Evolutionary conservation across 2,113 vertebrate species (phyloP).

Genomic region (Mixornis gularis): DNA sequence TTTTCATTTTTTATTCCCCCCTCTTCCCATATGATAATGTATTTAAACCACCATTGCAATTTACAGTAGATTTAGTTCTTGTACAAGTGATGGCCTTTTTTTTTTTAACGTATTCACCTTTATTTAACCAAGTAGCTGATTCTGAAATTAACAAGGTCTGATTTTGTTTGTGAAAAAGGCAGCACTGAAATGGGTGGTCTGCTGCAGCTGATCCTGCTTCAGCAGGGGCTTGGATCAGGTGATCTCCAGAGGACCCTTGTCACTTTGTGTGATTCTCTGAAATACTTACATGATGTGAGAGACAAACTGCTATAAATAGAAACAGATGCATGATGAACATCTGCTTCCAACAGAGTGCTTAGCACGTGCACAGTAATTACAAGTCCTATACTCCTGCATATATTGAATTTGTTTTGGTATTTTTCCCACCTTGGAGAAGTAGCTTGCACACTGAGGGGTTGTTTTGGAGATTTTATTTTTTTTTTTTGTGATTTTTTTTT

Average conservation of each 20-base stretch:
- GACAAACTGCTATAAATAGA: not conserved
- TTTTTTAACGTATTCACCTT: not conserved
- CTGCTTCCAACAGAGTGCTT: not conserved
- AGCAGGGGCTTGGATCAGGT: not conserved
- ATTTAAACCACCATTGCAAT: not conserved
- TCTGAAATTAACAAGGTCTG: not conserved
- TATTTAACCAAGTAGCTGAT: not conserved
- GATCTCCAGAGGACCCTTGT: not conserved
- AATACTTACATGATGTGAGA: not conserved
- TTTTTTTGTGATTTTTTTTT: not conserved
- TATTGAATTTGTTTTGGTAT: not conserved
- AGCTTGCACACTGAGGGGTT: not conserved
- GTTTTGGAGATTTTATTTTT: fast-evolving
- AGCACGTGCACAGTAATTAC: not conserved
- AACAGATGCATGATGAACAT: not conserved
- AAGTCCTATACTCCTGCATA: not conserved
- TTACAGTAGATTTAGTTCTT: not conserved
- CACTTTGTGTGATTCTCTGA: not conserved
- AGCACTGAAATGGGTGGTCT: not conserved
- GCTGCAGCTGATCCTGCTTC: not conserved
- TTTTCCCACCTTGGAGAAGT: not conserved
- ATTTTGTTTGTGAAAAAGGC: not conserved
- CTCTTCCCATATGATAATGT: not conserved
- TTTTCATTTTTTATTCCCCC: not conserved
- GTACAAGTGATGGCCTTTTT: not conserved